Percentiles rank a stretch among this genome's conserved stretches.
phyloP scores from a whole-genome alignment of 2,113 vertebrate species.

The Sander vitreus region DNA sequence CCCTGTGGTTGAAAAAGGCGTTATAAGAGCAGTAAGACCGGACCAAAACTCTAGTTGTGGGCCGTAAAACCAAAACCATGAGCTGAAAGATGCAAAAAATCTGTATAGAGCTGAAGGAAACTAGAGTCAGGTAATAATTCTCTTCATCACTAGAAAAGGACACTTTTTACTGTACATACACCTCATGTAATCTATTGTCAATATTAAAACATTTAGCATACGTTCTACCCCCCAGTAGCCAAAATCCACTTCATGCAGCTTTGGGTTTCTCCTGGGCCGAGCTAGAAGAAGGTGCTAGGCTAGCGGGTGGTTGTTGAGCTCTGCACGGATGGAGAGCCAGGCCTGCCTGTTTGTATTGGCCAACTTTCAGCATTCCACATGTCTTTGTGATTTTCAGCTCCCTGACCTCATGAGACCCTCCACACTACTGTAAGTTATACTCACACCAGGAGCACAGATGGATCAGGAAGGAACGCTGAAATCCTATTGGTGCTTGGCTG shows the following conservation, averaged over 20 bases:
- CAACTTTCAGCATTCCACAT: slow-evolving; percentile 83
- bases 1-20: too few relatives aligned
- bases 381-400: slow-evolving; percentile 86
- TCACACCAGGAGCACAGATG: slow-evolving; percentile 81
- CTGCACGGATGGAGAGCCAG: slow-evolving; percentile 70
- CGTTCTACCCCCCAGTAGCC: background rate
- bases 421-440: slow-evolving; percentile 78
- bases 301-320: slow-evolving; percentile 67
- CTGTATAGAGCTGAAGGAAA: too few relatives aligned
- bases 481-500: slow-evolving; percentile 46
- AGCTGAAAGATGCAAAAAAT: too few relatives aligned
- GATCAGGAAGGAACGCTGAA: slow-evolving; percentile 51
- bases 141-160: too few relatives aligned
- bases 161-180: too few relatives aligned
- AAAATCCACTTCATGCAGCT: background rate
- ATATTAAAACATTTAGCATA: too few relatives aligned
- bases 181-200: too few relatives aligned
- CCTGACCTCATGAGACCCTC: slow-evolving; percentile 85
- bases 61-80: too few relatives aligned
- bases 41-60: too few relatives aligned
- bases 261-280: background rate
- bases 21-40: too few relatives aligned
- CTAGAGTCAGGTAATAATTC: too few relatives aligned
- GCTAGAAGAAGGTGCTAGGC: slow-evolving; percentile 36
- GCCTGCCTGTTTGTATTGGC: slow-evolving; percentile 84